A percentile compares a stretch with the other conserved stretches of the same genome.
phyloP scores from a whole-genome alignment of 2,797 vertebrate species.

The Xiphophorus birchmanni region DNA sequence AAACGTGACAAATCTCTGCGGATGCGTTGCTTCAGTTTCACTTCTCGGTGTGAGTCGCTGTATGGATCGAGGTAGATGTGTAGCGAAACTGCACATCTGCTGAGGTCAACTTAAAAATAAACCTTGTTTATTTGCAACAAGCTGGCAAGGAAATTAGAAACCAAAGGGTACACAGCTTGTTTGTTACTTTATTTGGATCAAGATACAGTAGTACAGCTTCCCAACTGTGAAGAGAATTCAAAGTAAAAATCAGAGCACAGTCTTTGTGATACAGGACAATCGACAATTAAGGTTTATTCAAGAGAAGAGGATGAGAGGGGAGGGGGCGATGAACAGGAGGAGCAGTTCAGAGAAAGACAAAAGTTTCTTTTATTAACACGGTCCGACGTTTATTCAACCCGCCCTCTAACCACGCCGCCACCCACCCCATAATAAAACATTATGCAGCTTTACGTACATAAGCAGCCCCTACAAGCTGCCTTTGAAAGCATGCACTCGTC shows the following conservation, averaged over 20 bases:
- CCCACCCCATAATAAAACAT: slow-evolving; percentile 65
- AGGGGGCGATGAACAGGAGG: slow-evolving; percentile 14
- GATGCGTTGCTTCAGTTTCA: neutral
- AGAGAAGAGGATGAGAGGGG: slow-evolving; percentile 52
- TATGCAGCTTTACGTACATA: slow-evolving; percentile 54
- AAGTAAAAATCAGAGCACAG: slow-evolving; percentile 76
- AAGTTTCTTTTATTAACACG: slow-evolving; percentile 60
- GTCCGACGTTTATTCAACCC: slow-evolving; percentile 61
- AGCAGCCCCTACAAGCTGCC: slow-evolving; percentile 25
- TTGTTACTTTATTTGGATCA: slow-evolving; percentile 82
- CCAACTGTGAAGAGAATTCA: slow-evolving; percentile 59
- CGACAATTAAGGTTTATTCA: slow-evolving; percentile 73
- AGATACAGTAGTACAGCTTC: slow-evolving; percentile 80
- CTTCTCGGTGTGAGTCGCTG: neutral
- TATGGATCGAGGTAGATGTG: neutral
- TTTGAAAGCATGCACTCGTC: slow-evolving; percentile 42
- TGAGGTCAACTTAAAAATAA: neutral
- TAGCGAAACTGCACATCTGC: neutral
- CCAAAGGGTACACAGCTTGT: slow-evolving; percentile 17
- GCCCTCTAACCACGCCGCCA: slow-evolving; percentile 46
- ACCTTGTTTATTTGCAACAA: neutral
- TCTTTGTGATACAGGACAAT: slow-evolving; percentile 72
- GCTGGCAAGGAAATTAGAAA: slow-evolving; percentile 12
- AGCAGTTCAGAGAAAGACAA: slow-evolving; percentile 47
- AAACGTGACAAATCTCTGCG: neutral